Evolutionary conservation across 2,113 vertebrate species (phyloP), one percentile per base, ranked within the genome.

Genomic region (Odontesthes bonariensis): DNA sequence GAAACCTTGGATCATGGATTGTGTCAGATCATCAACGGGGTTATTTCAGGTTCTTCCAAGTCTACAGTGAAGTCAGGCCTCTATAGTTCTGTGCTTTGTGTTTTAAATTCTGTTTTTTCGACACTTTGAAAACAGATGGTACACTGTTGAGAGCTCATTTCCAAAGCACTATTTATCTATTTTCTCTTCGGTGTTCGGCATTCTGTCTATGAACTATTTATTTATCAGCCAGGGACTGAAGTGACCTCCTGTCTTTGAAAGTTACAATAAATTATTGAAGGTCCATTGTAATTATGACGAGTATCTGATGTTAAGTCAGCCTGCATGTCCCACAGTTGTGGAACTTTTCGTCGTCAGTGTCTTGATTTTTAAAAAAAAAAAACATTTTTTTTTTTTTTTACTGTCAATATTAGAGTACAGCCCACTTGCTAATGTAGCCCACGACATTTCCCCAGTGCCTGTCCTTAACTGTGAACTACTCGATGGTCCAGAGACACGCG

Each of bases 381-480:
- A n/a, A n/a, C n/a, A 65, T 32, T 76, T 79, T 71, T 70, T 27
- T 27, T 27, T 27, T 27, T 27, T 27, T 27, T 27, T 27, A 64
- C 12, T 61, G 22, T 69, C 31, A 8, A 63, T 77, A 72, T 68
- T 53, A 51, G 72, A 79, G 70, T 73, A 19, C 19, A 73, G 75
- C 78, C 76, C 73, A 63, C 33, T 66, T 77, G 93, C 95, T 93
- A 91, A 96, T 96, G 97, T 98, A 97, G 97, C 96, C 95, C 94
- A 94, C 94, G 93, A 95, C 95, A 96, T 89, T 97, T 97, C 96
- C 96, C 97, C 96, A 97, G 97, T 97, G 98, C 97, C 97, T 98
- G 96, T 96, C 95, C 94, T 91, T 95, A 95, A 97, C 97, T 98
- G 96, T 97, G 96, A 97, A 96, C 88, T 93, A 92, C 60, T 76